Evolutionary conservation across 2,113 vertebrate species (phyloP).

Genomic region (Muntiacus reevesi): DNA sequence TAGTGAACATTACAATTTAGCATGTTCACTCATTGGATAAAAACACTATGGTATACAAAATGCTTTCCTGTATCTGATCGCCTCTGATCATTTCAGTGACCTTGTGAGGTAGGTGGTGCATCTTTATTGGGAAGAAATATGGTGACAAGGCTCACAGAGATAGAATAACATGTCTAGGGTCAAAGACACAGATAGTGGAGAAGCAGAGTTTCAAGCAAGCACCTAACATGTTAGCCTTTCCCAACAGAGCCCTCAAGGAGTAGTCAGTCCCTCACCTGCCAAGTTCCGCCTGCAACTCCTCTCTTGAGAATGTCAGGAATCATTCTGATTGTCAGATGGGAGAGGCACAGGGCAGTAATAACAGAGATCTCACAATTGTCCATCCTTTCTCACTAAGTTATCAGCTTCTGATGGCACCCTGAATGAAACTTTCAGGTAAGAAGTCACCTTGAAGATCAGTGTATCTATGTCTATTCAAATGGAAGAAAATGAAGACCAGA

Average conservation of each 20-base stretch:
- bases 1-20: not conserved
- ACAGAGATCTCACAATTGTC: not conserved
- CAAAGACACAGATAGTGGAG: no score
- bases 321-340: not conserved
- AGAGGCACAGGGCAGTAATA: not conserved
- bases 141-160: not conserved
- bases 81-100: not conserved
- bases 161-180: not conserved
- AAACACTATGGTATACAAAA: not conserved
- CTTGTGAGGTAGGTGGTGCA: not conserved
- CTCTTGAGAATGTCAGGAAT: not conserved
- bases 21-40: not conserved
- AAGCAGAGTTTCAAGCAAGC: not conserved
- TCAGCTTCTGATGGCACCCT: not conserved
- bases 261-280: not conserved
- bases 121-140: not conserved
- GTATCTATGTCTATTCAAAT: not conserved
- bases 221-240: not conserved
- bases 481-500: not conserved
- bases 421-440: not conserved
- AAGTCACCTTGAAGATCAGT: not conserved
- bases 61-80: not conserved
- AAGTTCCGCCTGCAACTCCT: not conserved
- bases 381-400: not conserved
- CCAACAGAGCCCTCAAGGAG: not conserved